phyloP scores from a whole-genome alignment of 1,140 invertebrate species.

The Leptinotarsa lineolata region DNA sequence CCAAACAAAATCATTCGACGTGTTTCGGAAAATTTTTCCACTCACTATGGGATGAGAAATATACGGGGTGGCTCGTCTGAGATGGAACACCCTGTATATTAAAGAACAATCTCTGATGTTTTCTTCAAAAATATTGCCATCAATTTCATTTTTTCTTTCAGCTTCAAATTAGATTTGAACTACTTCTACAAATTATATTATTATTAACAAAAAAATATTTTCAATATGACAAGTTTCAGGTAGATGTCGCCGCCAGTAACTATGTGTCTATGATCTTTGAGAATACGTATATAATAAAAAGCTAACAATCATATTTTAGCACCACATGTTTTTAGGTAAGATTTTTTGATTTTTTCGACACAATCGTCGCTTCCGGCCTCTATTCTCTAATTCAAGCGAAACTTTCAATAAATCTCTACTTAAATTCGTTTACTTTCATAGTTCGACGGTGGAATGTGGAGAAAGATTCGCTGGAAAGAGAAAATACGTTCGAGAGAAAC shows the following conservation, averaged over 20 bases:
- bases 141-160: too few species aligned
- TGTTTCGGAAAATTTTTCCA: too few species aligned
- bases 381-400: not conserved
- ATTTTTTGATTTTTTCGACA: not conserved
- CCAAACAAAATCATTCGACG: too few species aligned
- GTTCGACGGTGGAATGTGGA: not conserved
- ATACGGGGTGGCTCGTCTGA: too few species aligned
- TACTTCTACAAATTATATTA: too few species aligned
- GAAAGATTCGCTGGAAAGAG: not conserved
- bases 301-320: conserved; percentile 28
- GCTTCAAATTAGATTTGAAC: too few species aligned
- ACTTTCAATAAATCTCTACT: conserved; percentile 5
- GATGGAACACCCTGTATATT: too few species aligned
- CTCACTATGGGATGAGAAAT: too few species aligned
- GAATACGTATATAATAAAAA: conserved; percentile 18
- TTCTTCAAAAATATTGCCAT: too few species aligned
- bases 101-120: too few species aligned
- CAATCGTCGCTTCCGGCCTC: not conserved
- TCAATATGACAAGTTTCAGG: not conserved
- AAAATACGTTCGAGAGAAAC: not conserved
- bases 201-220: too few species aligned
- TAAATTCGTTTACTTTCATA: not conserved
- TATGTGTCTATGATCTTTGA: conserved; percentile 10
- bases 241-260: not conserved
- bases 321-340: conserved; percentile 25